Evolutionary conservation across 2,888 invertebrate genomes (phyloP), one percentile per base, ranked within the genome.

Genomic region (Tanypteryx hageni): DNA sequence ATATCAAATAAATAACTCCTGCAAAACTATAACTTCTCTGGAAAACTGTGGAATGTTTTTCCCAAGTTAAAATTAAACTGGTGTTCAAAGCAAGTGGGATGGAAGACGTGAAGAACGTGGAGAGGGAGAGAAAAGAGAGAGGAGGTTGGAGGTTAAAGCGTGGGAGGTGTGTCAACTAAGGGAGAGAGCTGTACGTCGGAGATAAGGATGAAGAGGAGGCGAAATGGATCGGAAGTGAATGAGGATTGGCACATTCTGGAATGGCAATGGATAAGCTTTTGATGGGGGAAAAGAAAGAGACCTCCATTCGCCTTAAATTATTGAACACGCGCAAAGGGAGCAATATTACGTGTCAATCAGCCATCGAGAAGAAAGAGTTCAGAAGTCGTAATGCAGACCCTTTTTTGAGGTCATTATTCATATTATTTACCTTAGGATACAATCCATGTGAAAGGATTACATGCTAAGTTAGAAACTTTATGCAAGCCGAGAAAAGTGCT

Each of bases 221-320:
- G 22, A 76, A 76, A 76, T 76, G 76, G 27, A 76, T 76, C 76
- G 76, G 76, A 76, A 76, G 22, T 27, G 76, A 27, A 27, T 76
- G 27, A 22, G 27, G 76, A 76, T 76, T 76, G 76, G 76, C 76
- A 76, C 76, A 22, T 76, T 76, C 4, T 27, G 27, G 76, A 27
- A 68, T 68, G 68, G 68, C 68, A 68, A 76, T 27, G 76, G 27
- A 76, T 76, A 76, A 76, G 22, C 22, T 27, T 27, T 76, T 76
- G 22, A 76, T 76, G 76, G 76, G 11, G 2, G 27, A 22, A 76
- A 76, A 44, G 76, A 76, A 22, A 76, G 22, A 76, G 76, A 27
- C 76, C 76, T 76, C 76, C 76, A 76, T 27, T 44, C 76, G 22
- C 27, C 76, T 76, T 76, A 76, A 76, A 76, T 76, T 27, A 76